Conservation (phyloP, 1,140 invertebrate species). For the Heterodera schachtii region DNA sequence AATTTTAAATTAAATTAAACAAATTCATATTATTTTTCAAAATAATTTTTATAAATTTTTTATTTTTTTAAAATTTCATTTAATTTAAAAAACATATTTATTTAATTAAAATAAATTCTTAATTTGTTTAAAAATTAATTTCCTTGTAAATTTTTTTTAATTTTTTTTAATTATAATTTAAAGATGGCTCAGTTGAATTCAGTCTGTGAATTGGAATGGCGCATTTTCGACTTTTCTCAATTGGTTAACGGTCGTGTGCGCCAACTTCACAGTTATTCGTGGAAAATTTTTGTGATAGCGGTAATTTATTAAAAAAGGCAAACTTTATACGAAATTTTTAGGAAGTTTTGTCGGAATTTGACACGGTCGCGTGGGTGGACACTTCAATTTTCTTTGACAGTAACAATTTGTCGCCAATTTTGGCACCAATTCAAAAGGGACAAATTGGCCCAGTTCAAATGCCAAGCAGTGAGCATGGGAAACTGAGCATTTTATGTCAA, state of each 20-base stretch:
- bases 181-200: too few species aligned
- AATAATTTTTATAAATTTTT: too few species aligned
- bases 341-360: slow-evolving; percentile 24
- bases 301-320: slow-evolving; percentile 1
- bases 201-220: slow-evolving; percentile 36
- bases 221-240: slow-evolving; percentile 29
- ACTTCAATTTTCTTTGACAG: slow-evolving; percentile 25
- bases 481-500: too few species aligned
- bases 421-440: slow-evolving; percentile 31
- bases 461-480: slow-evolving; percentile 27
- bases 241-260: slow-evolving; percentile 31
- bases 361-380: slow-evolving; percentile 32
- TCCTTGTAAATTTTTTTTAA: too few species aligned
- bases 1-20: too few species aligned
- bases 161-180: too few species aligned
- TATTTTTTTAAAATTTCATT: too few species aligned
- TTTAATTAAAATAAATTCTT: too few species aligned
- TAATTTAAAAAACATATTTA: too few species aligned
- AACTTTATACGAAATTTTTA: too few species aligned
- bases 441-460: slow-evolving; percentile 10
- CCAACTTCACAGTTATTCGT: slow-evolving; percentile 29
- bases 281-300: slow-evolving; percentile 37
- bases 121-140: too few species aligned
- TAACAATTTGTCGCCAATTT: slow-evolving; percentile 19
- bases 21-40: too few species aligned